Conservation (phyloP, 1,140 invertebrate species). For the Leptopilina clavipes region DNA sequence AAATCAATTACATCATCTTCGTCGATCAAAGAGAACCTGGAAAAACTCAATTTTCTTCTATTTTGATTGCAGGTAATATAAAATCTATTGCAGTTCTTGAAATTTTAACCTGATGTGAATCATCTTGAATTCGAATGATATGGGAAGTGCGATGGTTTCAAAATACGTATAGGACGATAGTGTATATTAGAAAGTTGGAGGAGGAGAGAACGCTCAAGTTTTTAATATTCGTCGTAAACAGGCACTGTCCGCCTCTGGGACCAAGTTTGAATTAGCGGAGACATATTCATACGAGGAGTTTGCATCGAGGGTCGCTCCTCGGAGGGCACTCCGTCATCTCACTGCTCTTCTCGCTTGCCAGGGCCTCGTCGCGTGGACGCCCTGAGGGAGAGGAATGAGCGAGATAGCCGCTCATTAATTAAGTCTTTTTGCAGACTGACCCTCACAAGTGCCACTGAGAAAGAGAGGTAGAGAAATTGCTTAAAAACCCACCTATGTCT, state of each 20-base stretch:
- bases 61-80: no score
- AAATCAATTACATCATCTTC: no score
- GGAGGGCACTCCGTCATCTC: conserved; percentile 75
- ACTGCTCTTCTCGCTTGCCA: conserved; percentile 63
- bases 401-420: conserved; percentile 72
- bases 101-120: no score
- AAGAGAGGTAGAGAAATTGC: conserved; percentile 46
- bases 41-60: no score
- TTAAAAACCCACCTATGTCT: conserved; percentile 58
- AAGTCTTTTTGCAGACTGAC: conserved; percentile 74
- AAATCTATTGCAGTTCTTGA: no score
- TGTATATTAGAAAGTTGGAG: no score
- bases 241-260: conserved; percentile 71
- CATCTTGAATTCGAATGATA: no score
- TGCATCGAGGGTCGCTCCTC: conserved; percentile 75
- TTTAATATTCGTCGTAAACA: conserved; percentile 75
- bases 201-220: conserved; percentile 60
- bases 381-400: conserved; percentile 67
- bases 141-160: no score
- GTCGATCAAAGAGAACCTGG: no score
- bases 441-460: conserved; percentile 70
- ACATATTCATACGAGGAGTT: conserved; percentile 76
- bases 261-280: conserved; percentile 76
- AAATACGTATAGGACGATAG: no score
- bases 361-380: conserved; percentile 64